A percentile compares a stretch with the other conserved stretches of the same genome.
These are phyloP conservation scores for Drosophila austrosaltans DNA, from an alignment of 2,888 invertebrate genomes.

Conservation along the genomic window DNA sequence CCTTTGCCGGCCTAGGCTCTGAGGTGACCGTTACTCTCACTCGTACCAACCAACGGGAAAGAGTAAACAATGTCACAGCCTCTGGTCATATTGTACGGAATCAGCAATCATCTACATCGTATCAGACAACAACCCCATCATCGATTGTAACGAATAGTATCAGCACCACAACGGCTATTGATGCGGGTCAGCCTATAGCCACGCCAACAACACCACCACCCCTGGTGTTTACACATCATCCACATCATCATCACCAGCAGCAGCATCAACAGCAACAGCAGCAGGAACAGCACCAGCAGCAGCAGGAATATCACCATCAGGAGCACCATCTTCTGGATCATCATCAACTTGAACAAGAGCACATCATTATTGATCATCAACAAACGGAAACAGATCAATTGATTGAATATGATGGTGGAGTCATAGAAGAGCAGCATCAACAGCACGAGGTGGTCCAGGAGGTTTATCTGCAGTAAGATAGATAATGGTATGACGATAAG, in stretches of 20 bases:
- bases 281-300: slow-evolving; percentile 18
- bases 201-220: slow-evolving; percentile 80
- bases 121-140: slow-evolving; percentile 52
- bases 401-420: slow-evolving; percentile 75
- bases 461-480: slow-evolving; percentile 75
- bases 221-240: slow-evolving; percentile 70
- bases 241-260: slow-evolving; percentile 51
- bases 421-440: slow-evolving; percentile 73
- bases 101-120: slow-evolving; percentile 55
- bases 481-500: slow-evolving; percentile 32
- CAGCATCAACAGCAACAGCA: neutral
- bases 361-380: slow-evolving; percentile 70
- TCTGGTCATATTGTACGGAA: slow-evolving; percentile 82
- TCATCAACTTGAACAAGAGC: slow-evolving; percentile 66
- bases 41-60: slow-evolving; percentile 71
- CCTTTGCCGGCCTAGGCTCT: slow-evolving; percentile 81
- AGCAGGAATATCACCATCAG: slow-evolving; percentile 63
- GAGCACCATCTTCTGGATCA: slow-evolving; percentile 52
- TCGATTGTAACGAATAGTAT: slow-evolving; percentile 29
- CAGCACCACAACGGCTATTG: slow-evolving; percentile 48
- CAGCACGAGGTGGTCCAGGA: slow-evolving; percentile 80
- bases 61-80: slow-evolving; percentile 70
- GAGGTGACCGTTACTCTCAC: slow-evolving; percentile 81
- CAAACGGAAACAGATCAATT: slow-evolving; percentile 73
- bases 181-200: slow-evolving; percentile 58